phyloP scores from a whole-genome alignment of 2,797 vertebrate species.

The Pygocentrus nattereri region DNA sequence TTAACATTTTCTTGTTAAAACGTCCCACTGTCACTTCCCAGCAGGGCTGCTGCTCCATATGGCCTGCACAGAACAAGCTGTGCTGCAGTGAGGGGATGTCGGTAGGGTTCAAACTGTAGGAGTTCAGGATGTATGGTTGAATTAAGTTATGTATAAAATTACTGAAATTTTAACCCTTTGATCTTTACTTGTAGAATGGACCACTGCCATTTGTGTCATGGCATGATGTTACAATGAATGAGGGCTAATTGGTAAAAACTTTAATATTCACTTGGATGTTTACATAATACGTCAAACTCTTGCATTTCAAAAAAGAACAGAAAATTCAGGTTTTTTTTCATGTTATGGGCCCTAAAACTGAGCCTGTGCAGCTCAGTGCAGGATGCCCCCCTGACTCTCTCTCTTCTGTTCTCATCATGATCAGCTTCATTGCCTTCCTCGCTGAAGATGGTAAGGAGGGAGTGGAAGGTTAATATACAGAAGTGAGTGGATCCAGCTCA shows the following conservation, averaged over 20 bases:
- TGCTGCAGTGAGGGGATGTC: not conserved
- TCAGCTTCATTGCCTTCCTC: constrained; percentile 39
- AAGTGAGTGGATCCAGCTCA: constrained; percentile 30
- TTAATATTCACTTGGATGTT: not conserved
- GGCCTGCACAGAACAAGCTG: not conserved
- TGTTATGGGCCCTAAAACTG: constrained; percentile 21
- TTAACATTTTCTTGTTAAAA: not conserved
- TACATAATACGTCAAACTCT: not conserved
- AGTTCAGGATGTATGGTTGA: not conserved
- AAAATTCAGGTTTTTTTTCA: not conserved
- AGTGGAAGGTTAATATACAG: constrained; percentile 13
- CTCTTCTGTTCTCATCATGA: constrained; percentile 28
- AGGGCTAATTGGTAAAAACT: not conserved
- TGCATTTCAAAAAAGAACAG: not conserved
- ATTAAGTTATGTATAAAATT: not conserved
- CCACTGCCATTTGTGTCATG: not conserved
- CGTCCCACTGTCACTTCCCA: not conserved
- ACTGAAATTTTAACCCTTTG: too few relatives aligned
- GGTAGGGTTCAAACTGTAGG: not conserved
- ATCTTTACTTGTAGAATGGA: not conserved
- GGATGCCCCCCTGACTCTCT: not conserved
- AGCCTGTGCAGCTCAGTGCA: not conserved
- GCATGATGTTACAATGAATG: too few relatives aligned
- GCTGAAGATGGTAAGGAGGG: constrained; percentile 18
- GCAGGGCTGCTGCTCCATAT: not conserved